phyloP scores from a whole-genome alignment of 1,140 invertebrate genomes.

The Drosophila burlai region DNA sequence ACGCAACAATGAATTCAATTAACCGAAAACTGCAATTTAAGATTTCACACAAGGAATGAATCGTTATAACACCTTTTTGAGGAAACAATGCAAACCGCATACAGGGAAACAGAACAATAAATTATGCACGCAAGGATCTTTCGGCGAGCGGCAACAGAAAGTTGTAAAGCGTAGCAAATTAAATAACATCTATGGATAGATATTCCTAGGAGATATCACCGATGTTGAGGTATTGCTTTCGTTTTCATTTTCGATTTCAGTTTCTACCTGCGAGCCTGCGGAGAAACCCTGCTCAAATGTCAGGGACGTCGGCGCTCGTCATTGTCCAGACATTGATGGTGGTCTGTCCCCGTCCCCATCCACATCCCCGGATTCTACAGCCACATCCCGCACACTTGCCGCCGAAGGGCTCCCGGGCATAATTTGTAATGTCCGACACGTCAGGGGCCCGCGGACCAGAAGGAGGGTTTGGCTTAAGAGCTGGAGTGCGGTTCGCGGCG shows the following conservation, averaged over 20 bases:
- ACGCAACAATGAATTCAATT: constrained; percentile 76
- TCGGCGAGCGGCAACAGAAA: constrained; percentile 51
- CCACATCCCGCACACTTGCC: constrained; percentile 21
- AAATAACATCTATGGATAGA: constrained; percentile 65
- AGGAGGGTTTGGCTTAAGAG: constrained; percentile 1
- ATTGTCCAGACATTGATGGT: constrained; percentile 79
- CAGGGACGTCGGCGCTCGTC: constrained; percentile 65
- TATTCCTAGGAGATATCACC: constrained; percentile 44
- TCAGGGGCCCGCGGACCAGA: constrained; percentile 39
- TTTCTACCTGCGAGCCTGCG: constrained; percentile 55
- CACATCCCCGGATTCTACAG: constrained; percentile 3
- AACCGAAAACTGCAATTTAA: constrained; percentile 69
- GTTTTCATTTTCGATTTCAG: constrained; percentile 72
- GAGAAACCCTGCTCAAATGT: constrained; percentile 70
- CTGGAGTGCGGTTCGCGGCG: background rate
- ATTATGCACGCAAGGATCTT: constrained; percentile 73
- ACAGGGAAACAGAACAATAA: constrained; percentile 61
- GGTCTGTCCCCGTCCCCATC: constrained; percentile 32
- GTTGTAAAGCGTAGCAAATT: constrained; percentile 71
- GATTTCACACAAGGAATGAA: constrained; percentile 69
- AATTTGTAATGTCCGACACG: constrained; percentile 82
- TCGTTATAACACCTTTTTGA: constrained; percentile 65
- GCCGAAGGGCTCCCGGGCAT: constrained; percentile 66
- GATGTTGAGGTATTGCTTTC: constrained; percentile 67
- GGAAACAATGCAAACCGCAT: constrained; percentile 52